Percentiles rank a stretch among this genome's conserved stretches.
Evolutionary conservation across 2,888 invertebrate species (phyloP).

Genomic region (Callinectes sapidus): DNA sequence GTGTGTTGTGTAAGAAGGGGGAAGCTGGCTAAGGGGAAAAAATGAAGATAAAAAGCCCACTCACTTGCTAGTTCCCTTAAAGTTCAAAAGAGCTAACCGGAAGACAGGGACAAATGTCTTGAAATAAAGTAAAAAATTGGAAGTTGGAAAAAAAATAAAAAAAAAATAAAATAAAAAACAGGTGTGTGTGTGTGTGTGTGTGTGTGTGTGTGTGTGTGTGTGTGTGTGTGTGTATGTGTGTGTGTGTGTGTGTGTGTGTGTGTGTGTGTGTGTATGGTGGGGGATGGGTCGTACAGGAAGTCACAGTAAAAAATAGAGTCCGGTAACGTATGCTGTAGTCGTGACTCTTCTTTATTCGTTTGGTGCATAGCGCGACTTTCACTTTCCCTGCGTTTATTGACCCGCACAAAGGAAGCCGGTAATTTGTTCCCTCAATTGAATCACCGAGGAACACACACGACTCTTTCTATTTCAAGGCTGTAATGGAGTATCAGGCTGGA

Average conservation of each 20-base stretch:
- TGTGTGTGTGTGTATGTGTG: neutral
- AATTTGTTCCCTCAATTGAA: neutral
- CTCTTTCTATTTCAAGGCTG: neutral
- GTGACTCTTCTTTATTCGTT: neutral
- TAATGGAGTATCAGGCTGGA: too few relatives aligned
- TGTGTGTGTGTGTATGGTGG: neutral
- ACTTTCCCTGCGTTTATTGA: neutral
- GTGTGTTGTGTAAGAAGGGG: neutral
- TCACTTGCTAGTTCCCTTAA: too few relatives aligned
- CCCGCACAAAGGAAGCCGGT: neutral
- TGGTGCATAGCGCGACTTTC: neutral
- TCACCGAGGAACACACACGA: neutral
- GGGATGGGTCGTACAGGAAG: neutral
- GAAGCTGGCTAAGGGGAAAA: too few relatives aligned
- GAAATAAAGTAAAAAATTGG: too few relatives aligned
- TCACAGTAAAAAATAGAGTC: neutral
- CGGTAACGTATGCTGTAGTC: neutral
- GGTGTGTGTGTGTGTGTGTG: neutral
- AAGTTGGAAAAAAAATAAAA: too few relatives aligned
- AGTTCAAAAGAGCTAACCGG: too few relatives aligned
- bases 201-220: slow-evolving; percentile 1
- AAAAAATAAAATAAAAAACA: too few relatives aligned
- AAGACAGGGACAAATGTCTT: too few relatives aligned
- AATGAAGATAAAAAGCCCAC: too few relatives aligned
- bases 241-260: neutral